A percentile compares a stretch with the other conserved stretches of the same genome.
phyloP scores from a whole-genome alignment of 2,113 vertebrate genomes.

The Epinephelus cyanopodus region DNA sequence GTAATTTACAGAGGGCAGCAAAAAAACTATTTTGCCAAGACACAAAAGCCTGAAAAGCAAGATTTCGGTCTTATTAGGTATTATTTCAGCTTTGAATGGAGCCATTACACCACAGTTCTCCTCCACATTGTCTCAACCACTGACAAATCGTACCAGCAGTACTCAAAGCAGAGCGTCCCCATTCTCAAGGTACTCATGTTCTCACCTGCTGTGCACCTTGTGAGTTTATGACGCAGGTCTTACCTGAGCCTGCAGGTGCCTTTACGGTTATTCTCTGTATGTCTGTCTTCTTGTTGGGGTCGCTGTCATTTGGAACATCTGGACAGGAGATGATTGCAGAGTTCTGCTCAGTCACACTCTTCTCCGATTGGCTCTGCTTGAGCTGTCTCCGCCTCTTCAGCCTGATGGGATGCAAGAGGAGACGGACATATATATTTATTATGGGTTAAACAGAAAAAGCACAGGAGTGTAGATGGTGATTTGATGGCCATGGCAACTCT shows the following conservation, averaged over 20 bases:
- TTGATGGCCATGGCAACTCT: not conserved
- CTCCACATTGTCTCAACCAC: not conserved
- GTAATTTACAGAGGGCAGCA: not conserved
- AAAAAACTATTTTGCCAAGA: not conserved
- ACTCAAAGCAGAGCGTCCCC: not conserved
- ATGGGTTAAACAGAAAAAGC: not conserved
- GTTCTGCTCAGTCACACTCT: constrained; percentile 69
- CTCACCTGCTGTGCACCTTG: not conserved
- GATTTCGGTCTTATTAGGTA: not conserved
- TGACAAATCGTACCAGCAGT: not conserved
- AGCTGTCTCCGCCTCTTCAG: constrained; percentile 83
- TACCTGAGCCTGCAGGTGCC: constrained; percentile 61
- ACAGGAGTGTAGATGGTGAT: not conserved
- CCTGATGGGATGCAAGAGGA: constrained; percentile 60
- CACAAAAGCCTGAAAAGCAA: not conserved
- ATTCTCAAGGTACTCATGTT: not conserved
- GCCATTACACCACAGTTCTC: not conserved
- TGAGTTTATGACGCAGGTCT: not conserved
- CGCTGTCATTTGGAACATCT: constrained; percentile 27
- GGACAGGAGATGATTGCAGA: constrained; percentile 73
- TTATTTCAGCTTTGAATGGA: not conserved
- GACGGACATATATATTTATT: not conserved
- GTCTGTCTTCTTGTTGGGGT: constrained; percentile 61
- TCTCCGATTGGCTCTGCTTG: constrained; percentile 80
- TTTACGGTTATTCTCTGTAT: constrained; percentile 46